These are phyloP conservation scores for Scomber colias DNA, from an alignment of 2,113 vertebrate genomes.

Conservation along the genomic window DNA sequence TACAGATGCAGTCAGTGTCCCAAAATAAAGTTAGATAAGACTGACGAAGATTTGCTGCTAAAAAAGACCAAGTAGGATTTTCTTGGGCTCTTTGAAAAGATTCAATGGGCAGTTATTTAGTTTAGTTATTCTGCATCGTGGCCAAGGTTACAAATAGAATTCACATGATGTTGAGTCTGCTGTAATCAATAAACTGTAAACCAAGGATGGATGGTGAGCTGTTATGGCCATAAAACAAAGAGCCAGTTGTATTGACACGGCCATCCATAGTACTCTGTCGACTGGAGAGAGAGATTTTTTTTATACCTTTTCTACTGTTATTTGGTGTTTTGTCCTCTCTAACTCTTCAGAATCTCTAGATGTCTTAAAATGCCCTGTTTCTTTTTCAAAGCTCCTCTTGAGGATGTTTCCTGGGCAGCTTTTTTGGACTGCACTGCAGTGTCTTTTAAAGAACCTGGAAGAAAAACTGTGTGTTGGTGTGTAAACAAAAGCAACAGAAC, in stretches of 20 bases:
- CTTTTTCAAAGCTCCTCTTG: constrained; percentile 3
- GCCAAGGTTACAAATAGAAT: constrained; percentile 66
- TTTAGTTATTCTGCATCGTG: constrained; percentile 49
- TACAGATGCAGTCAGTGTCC: background rate
- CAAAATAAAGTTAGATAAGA: constrained; percentile 6
- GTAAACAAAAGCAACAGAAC: background rate
- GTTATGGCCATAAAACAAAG: constrained; percentile 80
- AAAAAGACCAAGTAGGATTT: background rate
- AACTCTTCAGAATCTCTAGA: constrained; percentile 2
- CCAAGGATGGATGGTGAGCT: constrained; percentile 77
- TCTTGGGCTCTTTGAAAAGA: constrained; percentile 20
- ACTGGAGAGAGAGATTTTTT: constrained; percentile 36
- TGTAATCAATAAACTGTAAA: constrained; percentile 79
- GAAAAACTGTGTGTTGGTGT: background rate
- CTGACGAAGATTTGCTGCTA: background rate
- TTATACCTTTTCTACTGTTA: constrained; percentile 23
- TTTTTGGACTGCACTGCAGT: background rate
- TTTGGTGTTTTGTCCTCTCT: constrained; percentile 32
- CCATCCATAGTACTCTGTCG: constrained; percentile 74
- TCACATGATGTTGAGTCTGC: constrained; percentile 72
- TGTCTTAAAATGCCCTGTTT: constrained; percentile 14
- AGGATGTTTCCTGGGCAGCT: background rate
- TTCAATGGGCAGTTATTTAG: constrained; percentile 48
- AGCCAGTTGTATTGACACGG: constrained; percentile 77
- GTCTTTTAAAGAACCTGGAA: constrained; percentile 8